Conservation (phyloP, 2,888 invertebrate genomes). For the Heteromurus nitidus region DNA sequence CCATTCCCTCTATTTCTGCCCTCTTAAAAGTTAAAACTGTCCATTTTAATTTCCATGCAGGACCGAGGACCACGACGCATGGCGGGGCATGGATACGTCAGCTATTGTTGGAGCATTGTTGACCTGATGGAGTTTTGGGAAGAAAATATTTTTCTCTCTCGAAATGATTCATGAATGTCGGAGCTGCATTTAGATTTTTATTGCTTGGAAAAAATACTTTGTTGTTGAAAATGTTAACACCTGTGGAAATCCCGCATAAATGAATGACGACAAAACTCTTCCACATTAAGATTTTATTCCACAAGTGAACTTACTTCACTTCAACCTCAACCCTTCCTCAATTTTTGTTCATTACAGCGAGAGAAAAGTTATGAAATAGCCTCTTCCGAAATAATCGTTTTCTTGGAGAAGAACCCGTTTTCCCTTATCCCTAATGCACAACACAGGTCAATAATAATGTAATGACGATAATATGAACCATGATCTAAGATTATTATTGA, state of each 20-base stretch:
- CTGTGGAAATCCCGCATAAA: too few relatives aligned
- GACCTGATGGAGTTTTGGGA: background rate
- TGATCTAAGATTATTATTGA: background rate
- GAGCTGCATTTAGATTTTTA: background rate
- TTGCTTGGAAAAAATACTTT: background rate
- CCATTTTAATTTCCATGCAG: conserved; percentile 1
- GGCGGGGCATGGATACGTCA: too few relatives aligned
- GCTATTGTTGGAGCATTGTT: too few relatives aligned
- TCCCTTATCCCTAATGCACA: background rate
- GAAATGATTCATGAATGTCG: background rate
- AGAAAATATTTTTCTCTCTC: too few relatives aligned
- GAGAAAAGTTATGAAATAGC: too few relatives aligned
- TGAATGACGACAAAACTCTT: too few relatives aligned
- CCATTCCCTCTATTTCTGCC: conserved; percentile 25
- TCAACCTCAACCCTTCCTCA: too few relatives aligned
- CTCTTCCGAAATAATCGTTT: too few relatives aligned
- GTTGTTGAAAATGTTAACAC: background rate
- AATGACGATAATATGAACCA: background rate
- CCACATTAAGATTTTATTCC: too few relatives aligned
- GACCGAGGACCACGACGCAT: too few relatives aligned
- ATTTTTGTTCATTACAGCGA: too few relatives aligned
- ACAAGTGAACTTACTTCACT: too few relatives aligned
- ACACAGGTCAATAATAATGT: background rate
- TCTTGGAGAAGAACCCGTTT: background rate
- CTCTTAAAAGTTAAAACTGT: conserved; percentile 5